A percentile compares a stretch with the other conserved stretches of the same genome.
phyloP scores from a whole-genome alignment of 37 sponge, comb jelly and placozoan species.

The Theonella swinhoei region DNA sequence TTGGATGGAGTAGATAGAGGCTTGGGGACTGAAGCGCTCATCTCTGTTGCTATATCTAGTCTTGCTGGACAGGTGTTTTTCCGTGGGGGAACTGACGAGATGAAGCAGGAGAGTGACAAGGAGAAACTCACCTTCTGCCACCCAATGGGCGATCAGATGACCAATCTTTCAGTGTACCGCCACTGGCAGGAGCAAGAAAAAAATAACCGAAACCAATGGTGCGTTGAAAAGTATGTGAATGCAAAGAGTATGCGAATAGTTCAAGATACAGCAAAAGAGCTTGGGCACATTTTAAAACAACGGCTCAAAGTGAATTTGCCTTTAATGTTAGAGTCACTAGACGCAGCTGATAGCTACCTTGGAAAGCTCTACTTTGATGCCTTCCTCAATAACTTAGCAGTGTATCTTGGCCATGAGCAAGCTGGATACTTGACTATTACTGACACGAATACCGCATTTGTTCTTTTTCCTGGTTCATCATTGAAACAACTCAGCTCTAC shows the following conservation, averaged over 20 bases:
- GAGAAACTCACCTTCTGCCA: constrained; percentile 62
- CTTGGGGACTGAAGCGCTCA: constrained; percentile 56
- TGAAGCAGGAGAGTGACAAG: constrained; percentile 61
- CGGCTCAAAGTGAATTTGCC: background rate
- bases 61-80: constrained; percentile 63
- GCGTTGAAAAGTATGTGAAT: constrained; percentile 71
- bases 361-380: constrained; percentile 57
- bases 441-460: constrained; percentile 5
- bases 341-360: constrained; percentile 31
- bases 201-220: constrained; percentile 60
- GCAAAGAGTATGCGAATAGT: constrained; percentile 74
- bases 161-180: constrained; percentile 42
- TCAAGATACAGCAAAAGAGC: constrained; percentile 53
- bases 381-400: constrained; percentile 41
- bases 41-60: constrained; percentile 53
- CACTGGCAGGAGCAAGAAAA: constrained; percentile 35
- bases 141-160: constrained; percentile 63
- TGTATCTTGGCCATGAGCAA: constrained; percentile 57
- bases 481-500: constrained; percentile 26
- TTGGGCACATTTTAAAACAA: constrained; percentile 18
- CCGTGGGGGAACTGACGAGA: constrained; percentile 57
- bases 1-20: constrained; percentile 52
- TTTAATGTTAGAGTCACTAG: background rate
- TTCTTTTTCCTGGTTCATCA: constrained; percentile 58
- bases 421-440: constrained; percentile 57